phyloP scores from a whole-genome alignment of 2,113 vertebrate genomes.

The Empidonax traillii region DNA sequence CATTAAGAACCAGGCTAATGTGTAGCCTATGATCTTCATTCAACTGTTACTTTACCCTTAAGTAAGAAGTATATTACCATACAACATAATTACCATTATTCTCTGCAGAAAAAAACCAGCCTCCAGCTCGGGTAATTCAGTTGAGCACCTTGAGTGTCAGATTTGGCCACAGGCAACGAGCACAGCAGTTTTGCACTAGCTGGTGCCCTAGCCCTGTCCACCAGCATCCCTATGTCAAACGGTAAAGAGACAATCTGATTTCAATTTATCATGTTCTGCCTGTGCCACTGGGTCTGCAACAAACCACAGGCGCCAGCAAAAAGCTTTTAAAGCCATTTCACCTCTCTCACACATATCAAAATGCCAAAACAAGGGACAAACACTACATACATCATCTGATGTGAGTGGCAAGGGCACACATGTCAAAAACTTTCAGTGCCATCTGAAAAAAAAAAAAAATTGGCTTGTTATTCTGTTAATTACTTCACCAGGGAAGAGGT shows the following conservation, averaged over 20 bases:
- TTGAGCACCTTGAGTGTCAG: background rate
- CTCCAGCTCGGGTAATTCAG: background rate
- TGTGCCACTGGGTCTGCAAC: constrained; percentile 22
- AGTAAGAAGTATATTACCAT: background rate
- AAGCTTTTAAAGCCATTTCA: constrained; percentile 66
- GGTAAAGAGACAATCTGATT: background rate
- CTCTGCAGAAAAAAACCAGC: background rate
- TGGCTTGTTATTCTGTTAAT: constrained; percentile 66
- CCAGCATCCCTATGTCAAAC: background rate
- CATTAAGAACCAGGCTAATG: background rate
- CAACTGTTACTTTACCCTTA: background rate
- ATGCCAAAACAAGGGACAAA: constrained; percentile 64
- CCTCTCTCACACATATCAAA: constrained; percentile 63
- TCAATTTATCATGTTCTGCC: constrained; percentile 5
- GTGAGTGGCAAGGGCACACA: constrained; percentile 57
- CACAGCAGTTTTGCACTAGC: background rate
- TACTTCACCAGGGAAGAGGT: constrained; percentile 62
- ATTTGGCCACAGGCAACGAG: background rate
- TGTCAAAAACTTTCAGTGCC: constrained; percentile 51
- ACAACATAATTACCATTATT: background rate
- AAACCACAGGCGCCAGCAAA: constrained; percentile 58
- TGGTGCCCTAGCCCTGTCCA: background rate
- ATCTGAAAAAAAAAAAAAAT: constrained; percentile 30
- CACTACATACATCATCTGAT: constrained; percentile 56
- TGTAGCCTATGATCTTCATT: background rate